phyloP scores from a whole-genome alignment of 2,113 vertebrate species.

The Hemichromis elongatus region DNA sequence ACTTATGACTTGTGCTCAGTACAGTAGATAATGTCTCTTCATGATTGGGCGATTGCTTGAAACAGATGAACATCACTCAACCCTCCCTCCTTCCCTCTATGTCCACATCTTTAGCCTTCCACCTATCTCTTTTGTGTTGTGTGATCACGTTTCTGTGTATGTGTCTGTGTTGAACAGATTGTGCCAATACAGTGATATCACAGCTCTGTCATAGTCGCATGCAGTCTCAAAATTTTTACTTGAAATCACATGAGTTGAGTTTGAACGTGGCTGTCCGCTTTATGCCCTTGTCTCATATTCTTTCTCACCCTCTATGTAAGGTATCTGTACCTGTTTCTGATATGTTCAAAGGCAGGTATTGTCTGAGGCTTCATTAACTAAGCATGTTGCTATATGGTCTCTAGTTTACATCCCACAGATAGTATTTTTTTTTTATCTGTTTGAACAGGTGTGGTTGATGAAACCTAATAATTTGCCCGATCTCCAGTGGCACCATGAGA shows the following conservation, averaged over 20 bases:
- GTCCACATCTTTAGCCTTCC: not conserved
- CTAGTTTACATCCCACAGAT: not conserved
- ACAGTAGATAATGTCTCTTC: not conserved
- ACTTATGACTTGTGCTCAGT: constrained; percentile 15
- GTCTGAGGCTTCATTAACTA: not conserved
- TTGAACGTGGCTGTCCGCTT: not conserved
- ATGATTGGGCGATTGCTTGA: not conserved
- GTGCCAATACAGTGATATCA: not conserved
- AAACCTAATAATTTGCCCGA: not conserved
- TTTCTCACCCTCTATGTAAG: not conserved
- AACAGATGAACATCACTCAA: not conserved
- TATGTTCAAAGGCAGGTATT: not conserved
- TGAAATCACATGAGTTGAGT: not conserved
- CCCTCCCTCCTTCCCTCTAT: not conserved
- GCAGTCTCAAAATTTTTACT: not conserved
- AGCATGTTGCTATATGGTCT: not conserved
- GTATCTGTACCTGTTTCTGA: not conserved
- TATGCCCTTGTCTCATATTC: rapidly evolving
- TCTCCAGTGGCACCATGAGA: not conserved
- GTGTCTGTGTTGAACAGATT: not conserved
- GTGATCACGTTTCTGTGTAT: not conserved
- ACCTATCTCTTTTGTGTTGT: not conserved
- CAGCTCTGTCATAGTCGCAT: not conserved
- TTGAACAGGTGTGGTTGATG: not conserved
- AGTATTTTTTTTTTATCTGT: not conserved